Base-by-base conservation (phyloP, 2,888 invertebrate genomes). In the Meteorus colon region DNA sequence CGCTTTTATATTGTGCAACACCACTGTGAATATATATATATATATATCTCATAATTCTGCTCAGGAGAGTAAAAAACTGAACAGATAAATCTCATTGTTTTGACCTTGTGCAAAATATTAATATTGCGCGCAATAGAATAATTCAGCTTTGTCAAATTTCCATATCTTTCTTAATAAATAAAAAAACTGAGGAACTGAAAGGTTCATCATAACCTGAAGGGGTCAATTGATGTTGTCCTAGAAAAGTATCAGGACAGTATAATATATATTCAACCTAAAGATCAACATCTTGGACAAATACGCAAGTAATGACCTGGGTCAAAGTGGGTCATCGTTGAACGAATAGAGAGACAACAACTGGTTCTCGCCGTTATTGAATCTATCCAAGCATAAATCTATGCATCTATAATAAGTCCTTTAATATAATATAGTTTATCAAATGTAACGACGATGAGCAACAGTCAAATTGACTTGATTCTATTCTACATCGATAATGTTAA, bases 281-380 rank as follows among this genome's bases (percentile, higher is more conserved):
- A 62, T 51, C 34, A 48, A 27, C 31, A 62, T 74, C 31, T 67
- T 71, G 45, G 41, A 67, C 59, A 71, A 67, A 72, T 27, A 51
- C 63, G 55, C 10, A 55, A 68, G 65, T 62, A 73, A 73, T 73
- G 76, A 76, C 76, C 73, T 76, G 76, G 76, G 76, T 76, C 76
- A 73, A 76, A 76, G 76, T 76, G 76, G 76, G 76, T 76, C 76
- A 69, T 51, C 73, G 55, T 55, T 55, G 19, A 63, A 51, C 55
- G 19, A 73, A 76, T 73, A 67, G 68, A 73, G 55, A 62, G 48
- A 76, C 67, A 72, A 72, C 73, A 73, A 73, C 76, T 76, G 68
- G 73, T 76, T 73, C 72, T 73, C 68, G 19, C 55, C 72, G 72
- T 76, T 76, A 76, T 76, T 76, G 68, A 45, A 76, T 59, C 55